Percentiles rank a stretch among this genome's conserved stretches.
Conservation (phyloP, 2,888 invertebrate species). For the Aspidiotus rigidus region DNA sequence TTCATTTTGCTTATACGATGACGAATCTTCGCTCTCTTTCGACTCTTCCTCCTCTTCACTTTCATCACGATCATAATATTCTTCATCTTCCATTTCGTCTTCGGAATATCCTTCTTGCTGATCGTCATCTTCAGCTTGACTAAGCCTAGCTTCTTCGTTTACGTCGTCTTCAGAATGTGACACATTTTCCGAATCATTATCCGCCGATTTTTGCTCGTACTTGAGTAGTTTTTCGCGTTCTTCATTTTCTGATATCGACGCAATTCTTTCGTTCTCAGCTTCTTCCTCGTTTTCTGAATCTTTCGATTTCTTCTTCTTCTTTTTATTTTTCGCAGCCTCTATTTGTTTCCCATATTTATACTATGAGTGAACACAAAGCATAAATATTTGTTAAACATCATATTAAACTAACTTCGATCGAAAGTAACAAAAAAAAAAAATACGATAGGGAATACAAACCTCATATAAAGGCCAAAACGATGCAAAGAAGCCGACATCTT, state of each 20-base stretch:
- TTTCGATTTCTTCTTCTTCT: conserved; percentile 65
- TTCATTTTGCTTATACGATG: not conserved
- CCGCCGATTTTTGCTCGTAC: conserved; percentile 3
- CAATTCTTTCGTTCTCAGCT: conserved; percentile 31
- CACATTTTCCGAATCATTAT: conserved; percentile 6
- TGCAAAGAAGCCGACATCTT: conserved; percentile 97
- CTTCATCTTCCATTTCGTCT: conserved; percentile 7
- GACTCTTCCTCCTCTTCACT: conserved; percentile 6
- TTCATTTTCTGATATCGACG: conserved; percentile 47
- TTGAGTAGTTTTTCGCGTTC: conserved; percentile 34
- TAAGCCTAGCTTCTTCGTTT: conserved; percentile 37
- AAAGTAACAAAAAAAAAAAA: not conserved
- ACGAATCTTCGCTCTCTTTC: conserved; percentile 6
- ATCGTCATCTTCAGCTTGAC: conserved; percentile 35
- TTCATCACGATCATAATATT: not conserved
- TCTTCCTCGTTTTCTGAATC: conserved; percentile 52
- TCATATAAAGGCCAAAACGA: conserved; percentile 96
- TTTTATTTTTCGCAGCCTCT: conserved; percentile 24
- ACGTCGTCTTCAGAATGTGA: conserved; percentile 34
- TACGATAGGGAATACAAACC: conserved; percentile 42
- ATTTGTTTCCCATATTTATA: conserved; percentile 29
- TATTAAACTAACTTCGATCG: not conserved
- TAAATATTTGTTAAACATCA: not conserved
- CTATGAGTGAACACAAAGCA: not conserved
- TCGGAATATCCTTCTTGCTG: conserved; percentile 35